A percentile compares a stretch with the other conserved stretches of the same genome.
Conservation (phyloP, 2,888 invertebrate genomes). For the Clistopyga incitator region DNA sequence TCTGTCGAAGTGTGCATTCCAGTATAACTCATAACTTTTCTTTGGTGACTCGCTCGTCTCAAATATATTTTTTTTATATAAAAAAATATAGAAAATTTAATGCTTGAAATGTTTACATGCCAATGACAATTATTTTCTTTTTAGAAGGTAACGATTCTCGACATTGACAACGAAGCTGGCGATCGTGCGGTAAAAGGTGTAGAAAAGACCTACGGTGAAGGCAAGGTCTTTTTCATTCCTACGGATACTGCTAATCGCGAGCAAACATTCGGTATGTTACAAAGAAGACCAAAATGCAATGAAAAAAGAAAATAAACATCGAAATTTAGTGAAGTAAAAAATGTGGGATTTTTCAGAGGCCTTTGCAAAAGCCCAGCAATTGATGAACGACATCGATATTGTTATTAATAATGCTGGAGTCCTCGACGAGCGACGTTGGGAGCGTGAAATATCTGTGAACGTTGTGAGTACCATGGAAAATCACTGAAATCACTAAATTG, state of each 20-base stretch:
- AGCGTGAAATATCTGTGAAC: conserved; percentile 90
- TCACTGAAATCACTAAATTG: not conserved
- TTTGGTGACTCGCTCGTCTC: too few relatives aligned
- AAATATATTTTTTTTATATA: not conserved
- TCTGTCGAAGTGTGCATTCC: too few relatives aligned
- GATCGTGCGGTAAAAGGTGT: conserved; percentile 71
- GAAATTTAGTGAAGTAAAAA: not conserved
- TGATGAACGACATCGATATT: conserved; percentile 90
- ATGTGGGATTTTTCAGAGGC: conserved; percentile 85
- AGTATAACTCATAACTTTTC: too few relatives aligned
- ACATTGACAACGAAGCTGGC: conserved; percentile 74
- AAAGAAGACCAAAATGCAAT: not conserved
- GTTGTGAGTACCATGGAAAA: conserved; percentile 85
- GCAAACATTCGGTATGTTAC: conserved; percentile 74
- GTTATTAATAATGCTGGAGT: conserved; percentile 93
- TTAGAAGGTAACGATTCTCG: conserved; percentile 78
- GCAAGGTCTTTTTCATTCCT: conserved; percentile 75
- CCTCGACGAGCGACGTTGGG: conserved; percentile 91
- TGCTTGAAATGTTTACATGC: not conserved
- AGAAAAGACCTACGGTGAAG: conserved; percentile 76
- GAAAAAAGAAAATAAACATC: not conserved
- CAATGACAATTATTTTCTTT: too few relatives aligned
- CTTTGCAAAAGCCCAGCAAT: conserved; percentile 88
- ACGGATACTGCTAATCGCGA: conserved; percentile 76
- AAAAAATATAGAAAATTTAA: not conserved